Base-by-base conservation (phyloP, 1,140 invertebrate genomes). In the Drosophila pachea region DNA sequence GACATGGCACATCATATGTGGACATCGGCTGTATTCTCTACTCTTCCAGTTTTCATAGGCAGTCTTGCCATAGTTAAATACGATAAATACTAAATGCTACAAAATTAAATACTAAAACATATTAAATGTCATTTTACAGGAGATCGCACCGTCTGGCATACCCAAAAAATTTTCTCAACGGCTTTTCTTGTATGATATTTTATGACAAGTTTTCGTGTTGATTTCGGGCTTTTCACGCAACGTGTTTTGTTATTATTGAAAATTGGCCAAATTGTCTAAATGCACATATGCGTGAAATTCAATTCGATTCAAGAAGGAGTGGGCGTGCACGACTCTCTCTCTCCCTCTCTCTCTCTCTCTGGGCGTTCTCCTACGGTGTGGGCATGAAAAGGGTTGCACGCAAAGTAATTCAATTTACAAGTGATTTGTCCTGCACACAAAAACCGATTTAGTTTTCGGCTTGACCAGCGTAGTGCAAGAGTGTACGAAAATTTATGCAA, bases 221-320 rank as follows among this genome's bases (percentile, higher is more conserved):
- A 82, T 78, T 72, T 72, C 45, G 67, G 65, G 36, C 60, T 79
- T 73, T 73, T 74, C 59, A 50, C 64, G 73, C 70, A 74, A 40
- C 50, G 50, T 72, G 74, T 76, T 59, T 64, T 69, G 54, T 84
- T 83, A 76, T 84, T 87, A 87, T 76, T 74, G 84, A 87, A 77
- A 87, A 87, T 87, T 87, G 83, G 83, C 78, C 78, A 87, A 87
- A 87, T 87, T 87, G 83, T 87, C 70, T 87, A 87, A 87, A 77
- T 76, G 78, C 83, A 87, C 83, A 87, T 87, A 87, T 87, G 83
- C 83, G 84, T 87, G 83, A 87, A 87, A 87, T 87, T 87, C 76
- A 78, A 87, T 87, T 87, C 79, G 29, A 65, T 55, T 42, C 48
- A 49, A 42, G 22, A 22, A 22, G 32, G 60, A 54, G 70, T 64